A percentile compares a stretch with the other conserved stretches of the same genome.
phyloP scores from a whole-genome alignment of 2,113 vertebrate species.

The Labeo catla region DNA sequence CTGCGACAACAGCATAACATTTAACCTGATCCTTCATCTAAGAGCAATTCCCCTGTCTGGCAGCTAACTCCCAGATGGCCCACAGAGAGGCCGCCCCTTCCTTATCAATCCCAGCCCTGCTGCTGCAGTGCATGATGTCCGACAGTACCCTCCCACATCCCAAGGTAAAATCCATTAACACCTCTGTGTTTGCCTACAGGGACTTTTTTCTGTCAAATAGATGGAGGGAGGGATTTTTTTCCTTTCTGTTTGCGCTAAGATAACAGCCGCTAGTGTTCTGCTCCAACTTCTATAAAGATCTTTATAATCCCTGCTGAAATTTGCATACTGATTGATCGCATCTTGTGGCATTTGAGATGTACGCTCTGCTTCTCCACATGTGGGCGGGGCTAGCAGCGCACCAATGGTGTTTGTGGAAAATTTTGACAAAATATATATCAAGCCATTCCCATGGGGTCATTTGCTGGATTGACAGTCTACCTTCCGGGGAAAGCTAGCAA shows the following conservation, averaged over 20 bases:
- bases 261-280: conserved; percentile 48
- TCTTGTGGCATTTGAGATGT: conserved; percentile 46
- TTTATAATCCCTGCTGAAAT: conserved; percentile 53
- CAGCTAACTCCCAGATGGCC: background rate
- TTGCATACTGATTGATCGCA: conserved; percentile 59
- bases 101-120: conserved; percentile 19
- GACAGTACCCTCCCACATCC: conserved; percentile 52
- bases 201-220: conserved; percentile 45
- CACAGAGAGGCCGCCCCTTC: background rate
- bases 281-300: conserved; percentile 50
- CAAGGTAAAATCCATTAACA: conserved; percentile 29
- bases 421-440: conserved; percentile 22
- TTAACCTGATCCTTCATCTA: conserved; percentile 16
- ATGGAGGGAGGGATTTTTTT: conserved; percentile 12
- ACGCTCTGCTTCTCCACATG: conserved; percentile 14
- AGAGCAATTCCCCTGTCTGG: background rate
- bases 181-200: conserved; percentile 38
- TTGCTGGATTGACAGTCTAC: conserved; percentile 2
- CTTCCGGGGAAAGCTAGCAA: background rate
- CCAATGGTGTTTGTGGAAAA: conserved; percentile 33
- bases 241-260: conserved; percentile 39
- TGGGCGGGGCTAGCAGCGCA: background rate
- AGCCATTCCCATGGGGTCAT: background rate
- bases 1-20: conserved; percentile 4
- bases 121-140: background rate